Evolutionary conservation across 2,113 vertebrate species (phyloP).

Genomic region (Thermophis baileyi): DNA sequence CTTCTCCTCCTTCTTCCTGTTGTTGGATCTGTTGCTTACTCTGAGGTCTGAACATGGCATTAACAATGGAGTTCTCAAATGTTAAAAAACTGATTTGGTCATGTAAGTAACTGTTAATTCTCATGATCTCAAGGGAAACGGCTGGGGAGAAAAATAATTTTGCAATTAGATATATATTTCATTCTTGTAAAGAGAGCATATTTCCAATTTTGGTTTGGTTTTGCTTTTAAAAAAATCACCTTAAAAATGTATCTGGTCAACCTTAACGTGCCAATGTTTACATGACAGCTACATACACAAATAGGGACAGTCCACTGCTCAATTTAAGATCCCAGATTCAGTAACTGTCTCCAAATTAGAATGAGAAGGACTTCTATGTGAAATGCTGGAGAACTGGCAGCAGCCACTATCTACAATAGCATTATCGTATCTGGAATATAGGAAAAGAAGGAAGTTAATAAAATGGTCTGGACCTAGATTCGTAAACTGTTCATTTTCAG

Average conservation of each 20-base stretch:
- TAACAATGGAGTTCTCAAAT: constrained; percentile 38
- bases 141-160: constrained; percentile 34
- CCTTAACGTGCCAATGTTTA: too few relatives aligned
- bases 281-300: too few relatives aligned
- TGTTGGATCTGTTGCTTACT: background rate
- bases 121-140: constrained; percentile 41
- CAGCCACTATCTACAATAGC: background rate
- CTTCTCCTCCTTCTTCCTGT: background rate
- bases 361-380: background rate
- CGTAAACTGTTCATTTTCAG: background rate
- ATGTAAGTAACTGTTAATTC: constrained; percentile 16
- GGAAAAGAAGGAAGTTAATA: background rate
- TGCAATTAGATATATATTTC: constrained; percentile 14
- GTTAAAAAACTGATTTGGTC: background rate
- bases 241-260: background rate
- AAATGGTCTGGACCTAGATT: background rate
- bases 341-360: background rate
- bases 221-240: background rate
- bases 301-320: background rate
- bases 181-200: constrained; percentile 9
- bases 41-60: background rate
- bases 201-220: constrained; percentile 20
- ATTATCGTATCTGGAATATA: background rate
- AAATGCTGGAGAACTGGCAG: background rate
- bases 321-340: background rate